These are phyloP conservation scores for human DNA, from an alignment of 2,113 vertebrate species.

Conservation along the genomic window DNA sequence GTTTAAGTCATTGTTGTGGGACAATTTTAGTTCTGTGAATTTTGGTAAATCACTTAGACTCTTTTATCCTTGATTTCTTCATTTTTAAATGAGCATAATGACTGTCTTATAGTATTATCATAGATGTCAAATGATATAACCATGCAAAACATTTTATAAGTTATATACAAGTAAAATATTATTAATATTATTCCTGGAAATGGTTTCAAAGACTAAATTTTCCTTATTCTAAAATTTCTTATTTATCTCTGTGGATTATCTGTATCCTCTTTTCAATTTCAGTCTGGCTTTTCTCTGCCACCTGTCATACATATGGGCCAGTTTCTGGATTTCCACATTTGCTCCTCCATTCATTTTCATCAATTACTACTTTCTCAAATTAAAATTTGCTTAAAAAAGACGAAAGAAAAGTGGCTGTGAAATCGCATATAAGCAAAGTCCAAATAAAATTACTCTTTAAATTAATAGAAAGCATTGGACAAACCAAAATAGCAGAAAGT, in stretches of 20 bases:
- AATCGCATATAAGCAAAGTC: neutral
- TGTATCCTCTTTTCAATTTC: conserved; percentile 14
- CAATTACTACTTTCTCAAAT: neutral
- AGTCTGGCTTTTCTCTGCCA: neutral
- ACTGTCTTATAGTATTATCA: neutral
- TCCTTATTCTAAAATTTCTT: neutral
- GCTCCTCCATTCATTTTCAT: neutral
- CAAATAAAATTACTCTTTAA: neutral
- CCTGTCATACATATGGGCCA: conserved; percentile 14
- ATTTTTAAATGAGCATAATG: conserved; percentile 7
- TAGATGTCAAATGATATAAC: neutral
- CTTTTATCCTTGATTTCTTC: neutral
- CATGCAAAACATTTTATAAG: neutral
- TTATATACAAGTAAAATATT: neutral
- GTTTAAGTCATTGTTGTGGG: neutral
- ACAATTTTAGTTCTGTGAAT: neutral
- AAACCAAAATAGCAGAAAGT: neutral
- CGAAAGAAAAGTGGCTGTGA: neutral
- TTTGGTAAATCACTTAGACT: neutral
- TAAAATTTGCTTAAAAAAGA: neutral
- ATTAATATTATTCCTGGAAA: neutral
- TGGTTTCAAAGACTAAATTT: conserved; percentile 22
- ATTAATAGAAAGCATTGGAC: neutral
- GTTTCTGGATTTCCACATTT: neutral
- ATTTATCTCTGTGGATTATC: conserved; percentile 33